Conservation (phyloP, 64 coral and sea anemone genomes). For the Cladopsammia gracilis region DNA sequence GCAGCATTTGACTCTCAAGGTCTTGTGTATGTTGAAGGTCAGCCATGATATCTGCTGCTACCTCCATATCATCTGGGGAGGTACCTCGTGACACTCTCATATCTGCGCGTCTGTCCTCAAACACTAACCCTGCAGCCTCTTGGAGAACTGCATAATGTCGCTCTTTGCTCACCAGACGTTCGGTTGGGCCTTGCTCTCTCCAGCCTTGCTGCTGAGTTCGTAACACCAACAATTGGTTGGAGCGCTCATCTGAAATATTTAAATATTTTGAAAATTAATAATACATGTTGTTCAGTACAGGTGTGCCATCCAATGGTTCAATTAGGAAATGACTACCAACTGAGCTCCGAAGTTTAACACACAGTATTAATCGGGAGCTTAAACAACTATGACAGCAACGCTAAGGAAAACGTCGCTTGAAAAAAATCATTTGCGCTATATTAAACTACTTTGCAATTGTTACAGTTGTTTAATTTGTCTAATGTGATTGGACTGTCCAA, state of each 20-base stretch:
- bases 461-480: no score
- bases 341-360: no score
- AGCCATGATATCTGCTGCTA: constrained; percentile 78
- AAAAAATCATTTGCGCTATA: no score
- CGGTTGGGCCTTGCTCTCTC: constrained; percentile 79
- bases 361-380: no score
- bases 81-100: constrained; percentile 35
- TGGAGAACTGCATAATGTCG: constrained; percentile 81
- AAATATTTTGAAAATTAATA: no score
- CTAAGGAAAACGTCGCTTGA: no score
- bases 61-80: constrained; percentile 64
- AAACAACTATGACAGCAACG: no score
- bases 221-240: constrained; percentile 91
- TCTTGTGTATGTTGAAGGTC: constrained; percentile 91
- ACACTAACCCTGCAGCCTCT: constrained; percentile 88
- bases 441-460: no score
- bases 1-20: constrained; percentile 73
- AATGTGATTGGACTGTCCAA: no score
- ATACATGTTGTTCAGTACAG: no score
- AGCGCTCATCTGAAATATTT: constrained; percentile 73
- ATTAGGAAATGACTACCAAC: no score
- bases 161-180: constrained; percentile 66
- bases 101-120: constrained; percentile 81
- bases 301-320: no score
- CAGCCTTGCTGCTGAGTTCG: constrained; percentile 92